Evolutionary conservation across 2,888 invertebrate genomes (phyloP).

Genomic region (Polyommatus icarus): DNA sequence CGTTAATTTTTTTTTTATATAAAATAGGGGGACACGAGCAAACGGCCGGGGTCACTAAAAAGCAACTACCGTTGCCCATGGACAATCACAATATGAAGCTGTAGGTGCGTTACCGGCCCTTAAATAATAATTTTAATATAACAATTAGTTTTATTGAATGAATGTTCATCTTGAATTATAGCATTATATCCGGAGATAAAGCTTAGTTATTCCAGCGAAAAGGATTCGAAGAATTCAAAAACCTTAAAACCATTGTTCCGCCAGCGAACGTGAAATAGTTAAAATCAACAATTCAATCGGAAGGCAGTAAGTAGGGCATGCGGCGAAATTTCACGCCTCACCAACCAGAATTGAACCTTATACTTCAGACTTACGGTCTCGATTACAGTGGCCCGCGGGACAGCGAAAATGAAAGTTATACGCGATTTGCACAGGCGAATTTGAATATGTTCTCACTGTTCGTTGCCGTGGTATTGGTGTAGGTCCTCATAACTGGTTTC

Average conservation of each 20-base stretch:
- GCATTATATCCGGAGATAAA: background rate
- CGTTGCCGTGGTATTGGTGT: slow-evolving; percentile 41
- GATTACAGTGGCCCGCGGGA: slow-evolving; percentile 40
- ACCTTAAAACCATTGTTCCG: slow-evolving; percentile 50
- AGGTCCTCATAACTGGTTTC: slow-evolving; percentile 37
- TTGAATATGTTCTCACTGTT: slow-evolving; percentile 62
- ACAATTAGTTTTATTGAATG: too few relatives aligned
- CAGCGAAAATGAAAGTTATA: slow-evolving; percentile 75
- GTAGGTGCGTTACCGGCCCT: too few relatives aligned
- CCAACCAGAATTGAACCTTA: slow-evolving; percentile 49
- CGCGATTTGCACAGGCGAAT: slow-evolving; percentile 74
- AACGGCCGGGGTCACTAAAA: too few relatives aligned
- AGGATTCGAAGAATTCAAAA: slow-evolving; percentile 33
- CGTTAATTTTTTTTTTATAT: too few relatives aligned
- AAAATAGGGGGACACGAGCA: too few relatives aligned
- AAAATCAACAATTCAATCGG: slow-evolving; percentile 71
- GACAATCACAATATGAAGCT: too few relatives aligned
- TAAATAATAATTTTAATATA: too few relatives aligned
- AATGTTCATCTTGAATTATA: too few relatives aligned
- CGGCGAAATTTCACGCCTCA: slow-evolving; percentile 60
- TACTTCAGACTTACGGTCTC: slow-evolving; percentile 44
- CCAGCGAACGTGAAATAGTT: slow-evolving; percentile 62
- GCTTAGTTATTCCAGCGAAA: background rate
- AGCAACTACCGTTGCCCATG: too few relatives aligned
- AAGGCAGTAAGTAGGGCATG: slow-evolving; percentile 69